A percentile compares a stretch with the other conserved stretches of the same genome.
phyloP scores from a whole-genome alignment of 2,113 vertebrate genomes.

The Siniperca chuatsi region DNA sequence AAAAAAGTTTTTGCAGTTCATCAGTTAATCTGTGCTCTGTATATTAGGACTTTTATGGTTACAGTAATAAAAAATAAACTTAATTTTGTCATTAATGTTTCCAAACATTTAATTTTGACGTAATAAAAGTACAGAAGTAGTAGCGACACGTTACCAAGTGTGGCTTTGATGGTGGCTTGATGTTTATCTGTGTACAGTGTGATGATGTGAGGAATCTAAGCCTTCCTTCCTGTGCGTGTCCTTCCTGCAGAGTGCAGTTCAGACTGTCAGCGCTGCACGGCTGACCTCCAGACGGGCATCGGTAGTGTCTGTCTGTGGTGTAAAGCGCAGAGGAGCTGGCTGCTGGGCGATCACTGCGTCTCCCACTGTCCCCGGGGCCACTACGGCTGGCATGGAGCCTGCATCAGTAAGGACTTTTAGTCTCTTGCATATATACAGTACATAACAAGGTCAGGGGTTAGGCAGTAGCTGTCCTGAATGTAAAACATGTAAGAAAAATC shows the following conservation, averaged over 20 bases:
- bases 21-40: background rate
- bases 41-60: background rate
- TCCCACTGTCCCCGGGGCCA: constrained; percentile 84
- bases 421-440: background rate
- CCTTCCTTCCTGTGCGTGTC: constrained; percentile 1
- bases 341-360: constrained; percentile 90
- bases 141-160: background rate
- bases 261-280: constrained; percentile 88
- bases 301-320: constrained; percentile 91
- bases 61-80: background rate
- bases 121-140: background rate
- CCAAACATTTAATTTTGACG: background rate
- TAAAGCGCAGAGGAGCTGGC: constrained; percentile 76
- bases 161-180: background rate
- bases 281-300: constrained; percentile 79
- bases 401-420: constrained; percentile 86
- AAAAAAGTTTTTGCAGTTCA: background rate
- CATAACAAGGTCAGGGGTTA: background rate
- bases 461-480: background rate
- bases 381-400: constrained; percentile 81
- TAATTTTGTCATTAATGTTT: background rate
- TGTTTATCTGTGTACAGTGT: background rate
- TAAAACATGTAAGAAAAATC: background rate
- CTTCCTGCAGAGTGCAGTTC: constrained; percentile 87
- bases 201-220: background rate